phyloP scores from a whole-genome alignment of 2,888 invertebrate genomes.

The Ectemnius lituratus region DNA sequence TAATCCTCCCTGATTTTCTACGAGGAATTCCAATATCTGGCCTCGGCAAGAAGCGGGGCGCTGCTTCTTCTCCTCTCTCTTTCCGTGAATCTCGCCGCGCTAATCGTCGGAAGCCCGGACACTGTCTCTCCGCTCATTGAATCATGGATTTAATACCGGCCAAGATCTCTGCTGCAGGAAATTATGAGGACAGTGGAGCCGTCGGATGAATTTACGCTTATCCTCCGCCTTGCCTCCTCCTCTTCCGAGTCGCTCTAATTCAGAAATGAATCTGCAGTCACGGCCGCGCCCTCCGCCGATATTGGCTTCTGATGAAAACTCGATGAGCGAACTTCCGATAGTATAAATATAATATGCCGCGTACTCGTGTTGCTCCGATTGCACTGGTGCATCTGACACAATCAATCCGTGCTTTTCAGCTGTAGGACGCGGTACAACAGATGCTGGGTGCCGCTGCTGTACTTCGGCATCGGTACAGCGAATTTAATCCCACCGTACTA shows the following conservation, averaged over 20 bases:
- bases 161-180: constrained; percentile 17
- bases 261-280: too few relatives aligned
- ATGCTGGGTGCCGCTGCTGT: background rate
- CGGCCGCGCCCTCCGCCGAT: background rate
- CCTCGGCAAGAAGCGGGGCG: constrained; percentile 2
- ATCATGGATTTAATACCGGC: constrained; percentile 16
- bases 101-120: background rate
- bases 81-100: background rate
- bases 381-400: background rate
- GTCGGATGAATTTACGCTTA: background rate
- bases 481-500: background rate
- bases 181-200: constrained; percentile 20
- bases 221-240: too few relatives aligned
- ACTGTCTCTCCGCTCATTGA: constrained; percentile 10
- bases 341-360: too few relatives aligned
- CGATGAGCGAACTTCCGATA: background rate
- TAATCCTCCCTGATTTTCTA: constrained; percentile 44
- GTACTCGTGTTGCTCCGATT: background rate
- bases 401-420: background rate
- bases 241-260: too few relatives aligned
- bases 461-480: background rate
- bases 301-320: background rate
- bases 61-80: background rate
- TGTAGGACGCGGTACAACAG: background rate
- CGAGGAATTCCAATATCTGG: constrained; percentile 38